Conservation (phyloP, 2,113 vertebrate species). For the Nematolebias whitei region DNA sequence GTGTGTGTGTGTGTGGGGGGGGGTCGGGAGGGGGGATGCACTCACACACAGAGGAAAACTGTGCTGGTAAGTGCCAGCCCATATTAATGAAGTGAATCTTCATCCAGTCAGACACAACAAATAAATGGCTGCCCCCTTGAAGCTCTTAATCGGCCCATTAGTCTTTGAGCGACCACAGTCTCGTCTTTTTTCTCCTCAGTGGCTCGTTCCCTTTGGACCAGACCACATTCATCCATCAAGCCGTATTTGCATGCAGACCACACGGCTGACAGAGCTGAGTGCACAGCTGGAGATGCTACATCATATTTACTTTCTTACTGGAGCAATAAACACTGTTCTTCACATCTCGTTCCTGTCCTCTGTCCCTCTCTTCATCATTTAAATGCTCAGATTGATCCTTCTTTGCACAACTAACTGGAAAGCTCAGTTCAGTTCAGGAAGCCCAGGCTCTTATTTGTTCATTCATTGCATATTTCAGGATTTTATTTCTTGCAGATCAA, state of each 20-base stretch:
- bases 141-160: slow-evolving; percentile 80
- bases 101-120: slow-evolving; percentile 78
- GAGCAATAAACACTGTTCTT: slow-evolving; percentile 47
- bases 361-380: slow-evolving; percentile 26
- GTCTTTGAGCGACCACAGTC: slow-evolving; percentile 68
- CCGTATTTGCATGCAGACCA: slow-evolving; percentile 65
- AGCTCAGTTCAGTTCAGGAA: slow-evolving; percentile 26
- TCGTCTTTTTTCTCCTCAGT: slow-evolving; percentile 17
- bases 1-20: no score
- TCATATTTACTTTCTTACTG: slow-evolving; percentile 63
- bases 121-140: slow-evolving; percentile 75
- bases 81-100: slow-evolving; percentile 81
- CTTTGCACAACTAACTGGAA: slow-evolving; percentile 25
- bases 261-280: slow-evolving; percentile 52
- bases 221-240: slow-evolving; percentile 69
- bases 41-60: slow-evolving; percentile 51
- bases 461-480: neutral
- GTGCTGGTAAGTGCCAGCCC: slow-evolving; percentile 58
- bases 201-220: slow-evolving; percentile 50
- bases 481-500: neutral
- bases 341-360: slow-evolving; percentile 1
- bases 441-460: neutral
- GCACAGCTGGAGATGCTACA: slow-evolving; percentile 66
- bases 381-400: slow-evolving; percentile 11
- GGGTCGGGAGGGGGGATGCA: neutral